Percentiles rank a stretch among this genome's conserved stretches.
Conservation (phyloP, 2,888 invertebrate species). For the Oegoconia quadripuncta region DNA sequence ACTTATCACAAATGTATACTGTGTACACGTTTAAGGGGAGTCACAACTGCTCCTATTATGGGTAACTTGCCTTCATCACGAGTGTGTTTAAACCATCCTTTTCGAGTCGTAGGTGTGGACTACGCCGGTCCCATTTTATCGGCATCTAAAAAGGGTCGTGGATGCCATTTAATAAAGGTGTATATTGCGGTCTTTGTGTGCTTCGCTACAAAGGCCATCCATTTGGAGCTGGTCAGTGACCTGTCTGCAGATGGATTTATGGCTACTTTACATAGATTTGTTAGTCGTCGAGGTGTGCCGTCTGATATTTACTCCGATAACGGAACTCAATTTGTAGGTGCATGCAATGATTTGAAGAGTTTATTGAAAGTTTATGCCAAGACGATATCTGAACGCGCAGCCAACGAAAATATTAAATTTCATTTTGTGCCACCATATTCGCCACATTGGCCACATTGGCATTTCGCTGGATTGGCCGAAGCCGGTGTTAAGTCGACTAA, state of each 20-base stretch:
- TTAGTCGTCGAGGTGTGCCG: conserved; percentile 11
- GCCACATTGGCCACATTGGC: conserved; percentile 9
- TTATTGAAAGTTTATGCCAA: too few relatives aligned
- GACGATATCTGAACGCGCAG: neutral
- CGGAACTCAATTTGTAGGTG: neutral
- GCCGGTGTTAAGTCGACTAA: too few relatives aligned
- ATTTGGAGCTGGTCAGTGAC: neutral
- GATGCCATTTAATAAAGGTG: neutral
- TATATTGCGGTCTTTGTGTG: too few relatives aligned
- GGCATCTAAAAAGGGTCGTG: conserved; percentile 9
- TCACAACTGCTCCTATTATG: neutral
- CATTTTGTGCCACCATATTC: conserved; percentile 15
- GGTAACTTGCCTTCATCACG: neutral
- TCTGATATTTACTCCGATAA: conserved; percentile 9
- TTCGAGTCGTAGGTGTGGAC: conserved; percentile 17
- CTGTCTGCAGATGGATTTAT: neutral
- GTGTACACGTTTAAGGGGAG: neutral
- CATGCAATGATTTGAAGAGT: neutral
- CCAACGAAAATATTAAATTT: conserved; percentile 12
- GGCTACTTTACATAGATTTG: conserved; percentile 5
- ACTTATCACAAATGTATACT: neutral
- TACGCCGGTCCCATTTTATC: conserved; percentile 21
- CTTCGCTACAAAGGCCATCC: neutral
- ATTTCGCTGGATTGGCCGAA: too few relatives aligned
- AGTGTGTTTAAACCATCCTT: conserved; percentile 3